phyloP scores from a whole-genome alignment of 2,888 invertebrate genomes.

The Pediacus dermestoides region DNA sequence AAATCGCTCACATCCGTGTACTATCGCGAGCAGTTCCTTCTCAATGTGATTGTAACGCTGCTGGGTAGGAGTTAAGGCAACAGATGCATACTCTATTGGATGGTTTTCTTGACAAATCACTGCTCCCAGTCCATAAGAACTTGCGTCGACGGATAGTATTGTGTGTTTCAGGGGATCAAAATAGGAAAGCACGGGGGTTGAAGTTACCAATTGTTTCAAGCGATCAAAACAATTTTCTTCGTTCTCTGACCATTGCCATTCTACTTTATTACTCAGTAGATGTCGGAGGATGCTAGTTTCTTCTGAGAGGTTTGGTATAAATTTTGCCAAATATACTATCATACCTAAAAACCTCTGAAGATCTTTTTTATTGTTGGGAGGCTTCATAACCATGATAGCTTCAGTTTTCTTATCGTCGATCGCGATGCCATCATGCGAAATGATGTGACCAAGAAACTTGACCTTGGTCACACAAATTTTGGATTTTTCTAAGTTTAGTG shows the following conservation, averaged over 20 bases:
- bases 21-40: constrained; percentile 32
- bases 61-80: constrained; percentile 21
- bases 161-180: constrained; percentile 16
- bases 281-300: constrained; percentile 13
- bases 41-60: constrained; percentile 30
- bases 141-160: constrained; percentile 22
- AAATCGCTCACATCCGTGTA: constrained; percentile 28
- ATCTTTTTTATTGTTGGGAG: no score
- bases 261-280: constrained; percentile 12
- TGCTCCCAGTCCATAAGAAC: constrained; percentile 22
- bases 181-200: constrained; percentile 9
- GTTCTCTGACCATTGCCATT: constrained; percentile 17
- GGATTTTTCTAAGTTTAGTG: constrained; percentile 9
- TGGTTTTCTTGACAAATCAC: constrained; percentile 17
- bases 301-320: constrained; percentile 13
- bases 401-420: constrained; percentile 11
- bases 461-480: constrained; percentile 10
- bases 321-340: constrained; percentile 17
- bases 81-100: constrained; percentile 21
- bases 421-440: constrained; percentile 4
- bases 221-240: constrained; percentile 13
- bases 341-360: constrained; percentile 17
- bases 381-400: no score
- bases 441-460: constrained; percentile 10
- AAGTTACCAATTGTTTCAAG: constrained; percentile 8